A percentile compares a stretch with the other conserved stretches of the same genome.
Conservation (phyloP, 2,113 vertebrate species). For the Chaetura pelagica region DNA sequence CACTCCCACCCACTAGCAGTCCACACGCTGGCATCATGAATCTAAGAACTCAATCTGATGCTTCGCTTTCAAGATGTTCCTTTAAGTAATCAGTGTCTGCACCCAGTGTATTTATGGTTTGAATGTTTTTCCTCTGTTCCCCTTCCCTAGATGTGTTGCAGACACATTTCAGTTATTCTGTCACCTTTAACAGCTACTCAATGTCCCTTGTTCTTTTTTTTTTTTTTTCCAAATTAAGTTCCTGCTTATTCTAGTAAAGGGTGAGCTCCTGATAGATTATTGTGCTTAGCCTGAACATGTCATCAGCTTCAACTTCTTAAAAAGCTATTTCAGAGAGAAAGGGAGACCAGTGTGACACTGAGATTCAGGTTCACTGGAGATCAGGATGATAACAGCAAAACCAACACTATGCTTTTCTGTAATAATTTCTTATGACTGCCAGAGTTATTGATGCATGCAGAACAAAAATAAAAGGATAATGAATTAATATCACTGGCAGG, state of each 20-base stretch:
- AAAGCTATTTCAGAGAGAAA: not conserved
- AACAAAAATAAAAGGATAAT: not conserved
- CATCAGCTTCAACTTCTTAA: not conserved
- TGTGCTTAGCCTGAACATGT: not conserved
- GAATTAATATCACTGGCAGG: not conserved
- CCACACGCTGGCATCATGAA: not conserved
- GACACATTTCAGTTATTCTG: conserved; percentile 15
- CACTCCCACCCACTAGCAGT: not conserved
- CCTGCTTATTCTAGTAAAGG: conserved; percentile 16
- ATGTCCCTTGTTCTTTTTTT: not conserved
- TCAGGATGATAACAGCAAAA: not conserved
- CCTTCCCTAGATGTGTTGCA: not conserved
- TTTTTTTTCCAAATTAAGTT: conserved; percentile 49
- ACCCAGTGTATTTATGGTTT: not conserved
- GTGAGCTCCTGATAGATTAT: not conserved
- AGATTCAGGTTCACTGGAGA: not conserved
- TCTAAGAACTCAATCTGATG: not conserved
- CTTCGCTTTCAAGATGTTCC: not conserved
- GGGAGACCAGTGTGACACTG: not conserved
- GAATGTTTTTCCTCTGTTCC: not conserved
- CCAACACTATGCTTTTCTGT: not conserved
- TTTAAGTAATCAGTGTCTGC: not conserved
- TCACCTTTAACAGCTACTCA: conserved; percentile 7
- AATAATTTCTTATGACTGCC: not conserved
- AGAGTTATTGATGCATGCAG: not conserved